Evolutionary conservation across 1,140 invertebrate species (phyloP).

Genomic region (Ostrea edulis): DNA sequence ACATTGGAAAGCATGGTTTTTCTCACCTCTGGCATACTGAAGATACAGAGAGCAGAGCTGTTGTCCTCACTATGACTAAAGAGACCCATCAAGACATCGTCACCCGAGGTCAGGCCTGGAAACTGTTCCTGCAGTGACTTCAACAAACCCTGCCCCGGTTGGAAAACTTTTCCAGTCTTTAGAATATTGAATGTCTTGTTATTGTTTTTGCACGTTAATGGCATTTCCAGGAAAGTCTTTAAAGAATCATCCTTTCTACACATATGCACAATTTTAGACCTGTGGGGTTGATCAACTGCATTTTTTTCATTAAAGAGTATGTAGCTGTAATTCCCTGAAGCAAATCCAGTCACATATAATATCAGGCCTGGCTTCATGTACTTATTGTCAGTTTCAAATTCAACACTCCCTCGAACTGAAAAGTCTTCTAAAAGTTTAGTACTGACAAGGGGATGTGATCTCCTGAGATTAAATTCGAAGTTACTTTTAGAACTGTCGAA

Average conservation of each 20-base stretch:
- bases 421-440: slow-evolving; percentile 56
- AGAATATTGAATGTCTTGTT: slow-evolving; percentile 35
- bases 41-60: slow-evolving; percentile 41
- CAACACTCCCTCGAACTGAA: slow-evolving; percentile 44
- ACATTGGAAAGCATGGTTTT: slow-evolving; percentile 31
- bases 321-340: slow-evolving; percentile 44
- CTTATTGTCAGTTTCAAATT: slow-evolving; percentile 46
- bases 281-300: not conserved
- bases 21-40: slow-evolving; percentile 31
- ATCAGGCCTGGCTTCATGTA: slow-evolving; percentile 40
- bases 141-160: not conserved
- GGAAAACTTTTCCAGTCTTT: slow-evolving; percentile 31
- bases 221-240: slow-evolving; percentile 39
- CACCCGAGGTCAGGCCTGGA: not conserved
- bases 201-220: slow-evolving; percentile 33
- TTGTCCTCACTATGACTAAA: not conserved
- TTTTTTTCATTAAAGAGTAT: slow-evolving; percentile 36
- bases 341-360: slow-evolving; percentile 45
- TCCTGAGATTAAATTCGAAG: slow-evolving; percentile 14
- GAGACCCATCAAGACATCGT: slow-evolving; percentile 31
- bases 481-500: slow-evolving; percentile 14
- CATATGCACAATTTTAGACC: slow-evolving; percentile 41
- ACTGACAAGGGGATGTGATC: slow-evolving; percentile 48
- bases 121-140: not conserved
- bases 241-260: slow-evolving; percentile 33